Evolutionary conservation across 2,797 vertebrate species (phyloP).

Genomic region (Phalloptychus januarius): DNA sequence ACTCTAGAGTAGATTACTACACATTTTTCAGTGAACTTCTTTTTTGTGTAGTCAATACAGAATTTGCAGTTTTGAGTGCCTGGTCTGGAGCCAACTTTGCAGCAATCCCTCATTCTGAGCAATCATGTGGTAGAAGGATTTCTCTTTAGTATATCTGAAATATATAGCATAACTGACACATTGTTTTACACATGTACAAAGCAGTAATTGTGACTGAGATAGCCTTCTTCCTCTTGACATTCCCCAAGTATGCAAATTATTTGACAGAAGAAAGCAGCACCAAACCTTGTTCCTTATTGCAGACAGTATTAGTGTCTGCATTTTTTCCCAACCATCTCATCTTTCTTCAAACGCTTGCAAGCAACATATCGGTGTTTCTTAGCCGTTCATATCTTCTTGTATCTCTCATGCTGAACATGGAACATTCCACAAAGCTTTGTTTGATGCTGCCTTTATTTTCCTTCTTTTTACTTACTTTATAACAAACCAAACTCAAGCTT

Average conservation of each 20-base stretch:
- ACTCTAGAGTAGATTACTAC: neutral
- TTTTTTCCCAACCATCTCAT: neutral
- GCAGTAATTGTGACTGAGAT: conserved; percentile 15
- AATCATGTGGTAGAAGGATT: neutral
- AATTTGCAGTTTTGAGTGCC: neutral
- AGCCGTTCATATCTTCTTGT: neutral
- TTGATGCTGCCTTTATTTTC: neutral
- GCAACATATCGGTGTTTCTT: neutral
- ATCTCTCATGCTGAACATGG: neutral
- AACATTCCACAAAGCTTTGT: neutral
- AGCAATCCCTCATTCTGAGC: neutral
- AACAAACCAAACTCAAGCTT: neutral
- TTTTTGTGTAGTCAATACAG: neutral
- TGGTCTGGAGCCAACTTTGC: neutral
- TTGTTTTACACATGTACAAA: conserved; percentile 28
- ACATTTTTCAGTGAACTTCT: neutral
- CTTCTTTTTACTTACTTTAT: neutral
- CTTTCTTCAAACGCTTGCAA: neutral
- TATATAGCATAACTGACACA: neutral
- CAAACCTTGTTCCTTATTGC: neutral
- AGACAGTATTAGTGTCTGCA: neutral
- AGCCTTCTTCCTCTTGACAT: neutral
- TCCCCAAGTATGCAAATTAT: neutral
- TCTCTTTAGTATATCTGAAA: neutral
- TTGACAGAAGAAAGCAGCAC: neutral